phyloP scores from a whole-genome alignment of 1,140 invertebrate genomes.

The Drosophila pseudoananassae region DNA sequence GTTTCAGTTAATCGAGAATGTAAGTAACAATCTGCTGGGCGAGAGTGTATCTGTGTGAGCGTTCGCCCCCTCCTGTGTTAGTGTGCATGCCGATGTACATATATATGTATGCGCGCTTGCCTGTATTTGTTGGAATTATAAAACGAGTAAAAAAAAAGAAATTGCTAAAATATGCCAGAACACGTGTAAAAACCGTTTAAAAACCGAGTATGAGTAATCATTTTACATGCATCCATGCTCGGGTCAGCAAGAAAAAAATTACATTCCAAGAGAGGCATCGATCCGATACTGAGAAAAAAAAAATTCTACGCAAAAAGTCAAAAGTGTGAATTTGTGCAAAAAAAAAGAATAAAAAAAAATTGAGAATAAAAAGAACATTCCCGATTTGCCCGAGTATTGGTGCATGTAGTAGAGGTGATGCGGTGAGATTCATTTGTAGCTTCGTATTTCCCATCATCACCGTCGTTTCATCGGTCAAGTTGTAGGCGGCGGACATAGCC shows the following conservation, averaged over 20 bases:
- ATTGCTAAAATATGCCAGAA: conserved; percentile 37
- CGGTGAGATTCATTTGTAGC: conserved; percentile 71
- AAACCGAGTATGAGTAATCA: conserved; percentile 32
- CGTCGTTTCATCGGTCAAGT: conserved; percentile 68
- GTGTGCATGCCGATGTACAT: conserved; percentile 41
- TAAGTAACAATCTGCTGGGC: conserved; percentile 76
- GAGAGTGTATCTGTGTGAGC: conserved; percentile 46
- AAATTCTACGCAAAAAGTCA: conserved; percentile 76
- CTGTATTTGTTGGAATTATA: conserved; percentile 45
- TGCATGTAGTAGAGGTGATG: conserved; percentile 53
- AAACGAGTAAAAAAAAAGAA: conserved; percentile 44
- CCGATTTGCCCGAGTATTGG: conserved; percentile 35
- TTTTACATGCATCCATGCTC: conserved; percentile 42
- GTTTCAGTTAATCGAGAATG: conserved; percentile 74
- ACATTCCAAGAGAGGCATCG: conserved; percentile 25
- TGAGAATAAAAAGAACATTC: conserved; percentile 33
- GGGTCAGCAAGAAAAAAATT: conserved; percentile 25
- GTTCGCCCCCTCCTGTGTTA: conserved; percentile 6
- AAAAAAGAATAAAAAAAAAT: conserved; percentile 39
- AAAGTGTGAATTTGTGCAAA: conserved; percentile 80
- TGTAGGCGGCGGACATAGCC: conserved; percentile 73
- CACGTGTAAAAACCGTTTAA: conserved; percentile 47
- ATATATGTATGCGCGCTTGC: conserved; percentile 16
- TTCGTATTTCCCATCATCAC: conserved; percentile 57
- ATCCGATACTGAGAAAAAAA: conserved; percentile 53